Evolutionary conservation across 2,888 invertebrate species (phyloP).

Genomic region (Oasisia sp.): DNA sequence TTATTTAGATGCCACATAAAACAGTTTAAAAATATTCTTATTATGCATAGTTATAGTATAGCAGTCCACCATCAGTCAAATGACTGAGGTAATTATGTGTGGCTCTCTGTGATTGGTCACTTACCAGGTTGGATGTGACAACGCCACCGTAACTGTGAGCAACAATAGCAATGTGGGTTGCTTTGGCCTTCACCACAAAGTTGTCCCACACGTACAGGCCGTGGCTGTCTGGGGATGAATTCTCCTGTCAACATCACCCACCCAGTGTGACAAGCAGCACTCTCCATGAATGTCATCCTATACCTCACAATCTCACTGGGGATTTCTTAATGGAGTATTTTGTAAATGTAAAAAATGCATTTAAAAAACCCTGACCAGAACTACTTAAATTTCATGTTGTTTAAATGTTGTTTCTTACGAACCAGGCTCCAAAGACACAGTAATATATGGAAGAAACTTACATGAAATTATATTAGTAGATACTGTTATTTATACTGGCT

Average conservation of each 20-base stretch:
- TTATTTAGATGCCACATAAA: too few relatives aligned
- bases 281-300: not conserved
- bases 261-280: conserved; percentile 17
- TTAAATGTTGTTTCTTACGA: too few relatives aligned
- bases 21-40: too few relatives aligned
- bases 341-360: not conserved
- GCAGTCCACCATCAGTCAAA: too few relatives aligned
- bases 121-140: conserved; percentile 73
- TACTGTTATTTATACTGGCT: too few relatives aligned
- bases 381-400: too few relatives aligned
- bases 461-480: too few relatives aligned
- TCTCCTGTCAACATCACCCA: not conserved
- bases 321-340: not conserved
- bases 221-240: conserved; percentile 72
- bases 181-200: conserved; percentile 72
- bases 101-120: conserved; percentile 29
- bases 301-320: not conserved
- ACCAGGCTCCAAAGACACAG: too few relatives aligned
- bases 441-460: too few relatives aligned
- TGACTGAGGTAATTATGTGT: not conserved
- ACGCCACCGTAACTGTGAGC: conserved; percentile 85
- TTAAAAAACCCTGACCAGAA: too few relatives aligned
- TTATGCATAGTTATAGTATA: too few relatives aligned
- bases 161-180: conserved; percentile 76
- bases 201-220: conserved; percentile 77